These are phyloP conservation scores for Ctenoplectra terminalis DNA, from an alignment of 1,140 invertebrate genomes.

Conservation along the genomic window DNA sequence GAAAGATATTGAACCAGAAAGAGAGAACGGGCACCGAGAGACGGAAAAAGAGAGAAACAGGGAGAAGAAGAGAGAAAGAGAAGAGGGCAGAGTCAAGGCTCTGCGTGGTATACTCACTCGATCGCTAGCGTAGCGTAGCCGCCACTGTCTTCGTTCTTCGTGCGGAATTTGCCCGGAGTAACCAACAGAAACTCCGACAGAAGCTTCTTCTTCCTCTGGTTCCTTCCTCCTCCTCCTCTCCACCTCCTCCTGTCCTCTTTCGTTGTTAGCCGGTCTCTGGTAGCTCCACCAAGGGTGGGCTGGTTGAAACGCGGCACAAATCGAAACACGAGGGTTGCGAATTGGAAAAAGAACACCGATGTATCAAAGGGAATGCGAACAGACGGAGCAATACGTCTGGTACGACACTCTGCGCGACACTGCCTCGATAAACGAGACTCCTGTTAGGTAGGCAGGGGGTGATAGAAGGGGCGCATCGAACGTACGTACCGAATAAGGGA, in stretches of 20 bases:
- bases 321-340: conserved; percentile 18
- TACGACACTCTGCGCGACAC: conserved; percentile 65
- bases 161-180: background rate
- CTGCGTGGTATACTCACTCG: conserved; percentile 49
- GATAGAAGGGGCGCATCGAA: conserved; percentile 58
- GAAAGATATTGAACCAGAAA: conserved; percentile 23
- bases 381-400: conserved; percentile 23
- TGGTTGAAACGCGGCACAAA: conserved; percentile 26
- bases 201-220: background rate
- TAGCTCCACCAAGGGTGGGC: background rate
- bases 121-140: conserved; percentile 50
- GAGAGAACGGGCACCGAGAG: background rate
- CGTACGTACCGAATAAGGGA: conserved; percentile 61
- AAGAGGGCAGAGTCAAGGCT: conserved; percentile 21
- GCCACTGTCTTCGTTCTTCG: conserved; percentile 28
- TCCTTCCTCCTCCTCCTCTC: background rate
- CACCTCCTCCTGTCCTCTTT: background rate
- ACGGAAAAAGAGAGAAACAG: background rate
- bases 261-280: background rate
- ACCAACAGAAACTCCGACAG: background rate
- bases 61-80: background rate
- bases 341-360: background rate
- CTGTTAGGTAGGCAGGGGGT: conserved; percentile 49
- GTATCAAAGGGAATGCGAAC: background rate
- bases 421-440: conserved; percentile 46